A percentile compares a stretch with the other conserved stretches of the same genome.
Conservation (phyloP, 2,797 vertebrate genomes). For the Danio albolineatus region DNA sequence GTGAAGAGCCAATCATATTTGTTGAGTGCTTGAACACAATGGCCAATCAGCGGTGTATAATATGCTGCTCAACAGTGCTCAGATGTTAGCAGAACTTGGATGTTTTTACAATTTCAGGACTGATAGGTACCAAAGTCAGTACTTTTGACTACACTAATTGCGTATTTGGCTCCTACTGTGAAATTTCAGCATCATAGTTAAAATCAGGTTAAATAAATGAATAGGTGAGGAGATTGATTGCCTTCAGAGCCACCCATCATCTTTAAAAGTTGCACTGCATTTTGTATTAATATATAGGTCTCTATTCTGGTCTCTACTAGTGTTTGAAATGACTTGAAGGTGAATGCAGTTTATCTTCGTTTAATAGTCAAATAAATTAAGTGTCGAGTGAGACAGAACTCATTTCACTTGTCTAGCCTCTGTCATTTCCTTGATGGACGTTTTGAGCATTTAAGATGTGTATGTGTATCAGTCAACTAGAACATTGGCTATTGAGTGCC, state of each 20-base stretch:
- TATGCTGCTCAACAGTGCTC: too few species aligned
- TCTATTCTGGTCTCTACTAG: constrained; percentile 4
- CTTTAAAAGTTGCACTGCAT: neutral
- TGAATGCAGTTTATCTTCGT: constrained; percentile 5
- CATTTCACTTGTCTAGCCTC: constrained; percentile 20
- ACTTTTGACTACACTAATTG: too few species aligned
- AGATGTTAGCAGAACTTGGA: too few species aligned
- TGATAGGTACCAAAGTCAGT: too few species aligned
- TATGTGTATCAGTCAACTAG: constrained; percentile 12
- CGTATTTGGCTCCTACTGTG: too few species aligned
- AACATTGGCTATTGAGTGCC: neutral
- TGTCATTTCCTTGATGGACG: neutral
- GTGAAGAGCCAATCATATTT: too few species aligned
- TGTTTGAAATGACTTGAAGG: constrained; percentile 12
- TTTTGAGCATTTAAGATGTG: neutral
- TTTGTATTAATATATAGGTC: constrained; percentile 1
- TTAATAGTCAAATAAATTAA: constrained; percentile 29
- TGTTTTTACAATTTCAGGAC: too few species aligned
- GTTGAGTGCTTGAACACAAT: too few species aligned
- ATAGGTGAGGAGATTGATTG: neutral
- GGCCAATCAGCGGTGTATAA: too few species aligned
- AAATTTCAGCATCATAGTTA: too few species aligned
- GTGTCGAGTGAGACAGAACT: neutral
- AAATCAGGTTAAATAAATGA: too few species aligned
- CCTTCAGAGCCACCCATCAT: neutral